These are phyloP conservation scores for Orthosia cruda DNA, from an alignment of 2,888 invertebrate genomes.

Conservation along the genomic window DNA sequence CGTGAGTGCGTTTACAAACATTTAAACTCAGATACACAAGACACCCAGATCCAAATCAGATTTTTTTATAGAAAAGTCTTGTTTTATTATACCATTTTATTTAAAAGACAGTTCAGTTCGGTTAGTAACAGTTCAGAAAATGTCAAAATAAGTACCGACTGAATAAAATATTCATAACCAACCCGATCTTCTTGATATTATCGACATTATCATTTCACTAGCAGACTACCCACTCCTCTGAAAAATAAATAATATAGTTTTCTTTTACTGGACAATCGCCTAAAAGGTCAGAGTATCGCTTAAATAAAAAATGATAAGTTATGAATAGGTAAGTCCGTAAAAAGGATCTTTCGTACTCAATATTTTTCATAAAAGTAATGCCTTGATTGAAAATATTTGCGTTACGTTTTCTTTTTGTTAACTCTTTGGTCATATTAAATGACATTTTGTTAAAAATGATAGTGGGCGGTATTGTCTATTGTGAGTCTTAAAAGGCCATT, in stretches of 20 bases:
- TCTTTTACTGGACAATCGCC: conserved; percentile 1
- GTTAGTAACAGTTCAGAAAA: background rate
- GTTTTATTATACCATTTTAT: too few species aligned
- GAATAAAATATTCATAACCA: background rate
- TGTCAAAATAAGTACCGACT: background rate
- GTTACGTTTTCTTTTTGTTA: background rate
- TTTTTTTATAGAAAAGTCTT: too few species aligned
- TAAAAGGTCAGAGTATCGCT: conserved; percentile 22
- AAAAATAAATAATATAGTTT: background rate
- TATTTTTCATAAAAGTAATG: conserved; percentile 21
- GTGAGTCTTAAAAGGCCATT: background rate
- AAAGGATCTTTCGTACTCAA: conserved; percentile 19
- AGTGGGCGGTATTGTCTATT: background rate
- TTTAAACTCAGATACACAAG: background rate
- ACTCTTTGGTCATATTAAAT: background rate
- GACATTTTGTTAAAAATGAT: background rate
- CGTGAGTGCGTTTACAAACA: background rate
- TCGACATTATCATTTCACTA: background rate
- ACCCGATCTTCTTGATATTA: background rate
- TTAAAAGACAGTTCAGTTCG: too few species aligned
- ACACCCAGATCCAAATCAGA: too few species aligned
- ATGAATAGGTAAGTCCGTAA: conserved; percentile 10
- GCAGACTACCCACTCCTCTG: background rate
- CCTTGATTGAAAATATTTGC: conserved; percentile 41
- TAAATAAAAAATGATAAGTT: conserved; percentile 35